Base-by-base conservation (phyloP, 2,888 invertebrate genomes). In the Tyria jacobaeae region DNA sequence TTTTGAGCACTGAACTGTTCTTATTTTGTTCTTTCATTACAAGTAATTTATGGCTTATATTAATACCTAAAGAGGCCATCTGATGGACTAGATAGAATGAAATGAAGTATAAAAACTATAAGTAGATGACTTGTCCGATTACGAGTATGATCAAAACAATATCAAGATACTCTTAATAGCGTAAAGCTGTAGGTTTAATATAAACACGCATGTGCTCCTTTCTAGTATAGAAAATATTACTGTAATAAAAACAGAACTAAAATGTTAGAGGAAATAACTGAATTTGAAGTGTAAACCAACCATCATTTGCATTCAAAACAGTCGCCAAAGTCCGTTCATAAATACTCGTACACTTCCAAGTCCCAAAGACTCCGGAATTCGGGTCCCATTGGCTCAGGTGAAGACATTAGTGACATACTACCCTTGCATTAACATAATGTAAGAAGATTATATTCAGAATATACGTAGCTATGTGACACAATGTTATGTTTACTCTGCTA, bases 391-490 rank as follows among this genome's bases (percentile, higher is more conserved):
- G 54, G 12, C 47, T 51, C 37, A 59, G 51, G 57, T 51, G 57
- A 39, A 27, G 50, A 41, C 57, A 51, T 50, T 58, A 41, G 41
- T 51, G 53, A 41, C 47, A 56, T 59, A 64, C 56, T 35, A 54
- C 54, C 49, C 50, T 48, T 54, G 57, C 47, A 64, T 64, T 64
- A 60, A 59, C 52, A 60, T 64, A 64, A 60, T 64, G 64, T 60
- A 56, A 59, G 63, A 56, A 64, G 56, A 60, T 64, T 60, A 64
- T 31, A 17, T 24, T n/a, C 57, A 37, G 14, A 39, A 0, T 44
- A 44, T 21, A 12, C 12, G 12, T 21, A 44, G 44, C 17, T 44
- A 12, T 44, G 17, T 41, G 17, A 17, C 9, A 41, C 10, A 41
- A 41, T 10, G 41, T 21, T 1, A 41, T 41, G 17, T 41, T 41